Evolutionary conservation across 2,888 invertebrate genomes (phyloP), one percentile per base, ranked within the genome.

Genomic region (Torymus tubicola): DNA sequence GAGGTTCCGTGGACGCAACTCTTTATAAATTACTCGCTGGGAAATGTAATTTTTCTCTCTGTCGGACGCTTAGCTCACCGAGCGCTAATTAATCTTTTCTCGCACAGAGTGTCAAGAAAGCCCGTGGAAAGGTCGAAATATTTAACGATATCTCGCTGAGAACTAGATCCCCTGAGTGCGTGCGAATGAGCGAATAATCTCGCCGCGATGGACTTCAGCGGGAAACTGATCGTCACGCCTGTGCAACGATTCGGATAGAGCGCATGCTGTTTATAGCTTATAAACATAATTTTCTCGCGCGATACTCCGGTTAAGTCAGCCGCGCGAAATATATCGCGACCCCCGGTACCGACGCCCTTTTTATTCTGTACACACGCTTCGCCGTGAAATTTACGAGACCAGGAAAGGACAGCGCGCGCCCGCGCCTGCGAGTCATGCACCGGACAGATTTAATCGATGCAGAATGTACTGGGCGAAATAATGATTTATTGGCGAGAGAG

Each of bases 401-500:
- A 61, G 61, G 31, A 76, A 69, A 24, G 13, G 71, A 61, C 61
- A 75, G 58, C 53, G 31, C 61, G 16, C 13, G 61, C 63, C 61
- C 18, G 31, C 53, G 24, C 16, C 18, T 14, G 24, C 50, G 16
- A 69, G 61, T 63, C 61, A 69, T 53, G 31, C 61, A 58, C 21
- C 52, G n/a, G 68, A 11, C 60, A 68, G 61, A 18, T 69, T 69
- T 76, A 68, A 76, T 76, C 76, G 76, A 76, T 76, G 21, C 10
- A 55, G 42, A 76, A 69, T 69, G 10, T 18, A 3, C 16, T 42
- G 76, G 18, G 61, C 31, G 42, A 69, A 68, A 60, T 68, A 69
- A 69, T 61, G 61, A 63, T 76, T 61, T 76, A 76, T 69, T 8
- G 18, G 2, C 31, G 31, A 31, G 31, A 31, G 31, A 31, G 31